Evolutionary conservation across 2,888 invertebrate genomes (phyloP).

Genomic region (Allygus modestus): DNA sequence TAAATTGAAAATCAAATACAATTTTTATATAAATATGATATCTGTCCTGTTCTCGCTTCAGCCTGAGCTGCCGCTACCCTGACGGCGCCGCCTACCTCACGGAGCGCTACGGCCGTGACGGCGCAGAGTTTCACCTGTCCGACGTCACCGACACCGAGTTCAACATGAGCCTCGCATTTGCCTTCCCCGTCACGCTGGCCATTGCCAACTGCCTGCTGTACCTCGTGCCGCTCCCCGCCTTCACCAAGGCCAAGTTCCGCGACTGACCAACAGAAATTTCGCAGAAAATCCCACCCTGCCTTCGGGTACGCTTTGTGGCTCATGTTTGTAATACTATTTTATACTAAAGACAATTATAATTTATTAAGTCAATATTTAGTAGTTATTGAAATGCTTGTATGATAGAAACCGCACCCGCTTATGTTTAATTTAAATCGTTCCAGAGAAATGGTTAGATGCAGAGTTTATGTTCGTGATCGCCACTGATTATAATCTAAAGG

Average conservation of each 20-base stretch:
- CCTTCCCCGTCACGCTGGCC: constrained; percentile 88
- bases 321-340: not conserved
- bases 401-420: no score
- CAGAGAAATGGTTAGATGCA: no score
- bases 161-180: constrained; percentile 89
- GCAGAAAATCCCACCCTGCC: no score
- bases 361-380: not conserved
- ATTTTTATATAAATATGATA: no score
- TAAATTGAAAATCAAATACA: no score
- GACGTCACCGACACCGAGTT: constrained; percentile 84
- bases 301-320: no score
- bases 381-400: no score
- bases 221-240: constrained; percentile 89
- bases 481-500: no score
- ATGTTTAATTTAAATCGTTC: no score
- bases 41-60: not conserved
- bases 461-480: no score
- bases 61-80: constrained; percentile 79
- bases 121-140: constrained; percentile 75
- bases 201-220: constrained; percentile 91
- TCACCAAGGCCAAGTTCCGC: constrained; percentile 92
- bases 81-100: constrained; percentile 85
- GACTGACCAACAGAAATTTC: constrained; percentile 77
- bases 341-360: not conserved
- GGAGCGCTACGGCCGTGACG: constrained; percentile 82